phyloP scores from a whole-genome alignment of 2,113 vertebrate genomes.

The Galeopterus variegatus region DNA sequence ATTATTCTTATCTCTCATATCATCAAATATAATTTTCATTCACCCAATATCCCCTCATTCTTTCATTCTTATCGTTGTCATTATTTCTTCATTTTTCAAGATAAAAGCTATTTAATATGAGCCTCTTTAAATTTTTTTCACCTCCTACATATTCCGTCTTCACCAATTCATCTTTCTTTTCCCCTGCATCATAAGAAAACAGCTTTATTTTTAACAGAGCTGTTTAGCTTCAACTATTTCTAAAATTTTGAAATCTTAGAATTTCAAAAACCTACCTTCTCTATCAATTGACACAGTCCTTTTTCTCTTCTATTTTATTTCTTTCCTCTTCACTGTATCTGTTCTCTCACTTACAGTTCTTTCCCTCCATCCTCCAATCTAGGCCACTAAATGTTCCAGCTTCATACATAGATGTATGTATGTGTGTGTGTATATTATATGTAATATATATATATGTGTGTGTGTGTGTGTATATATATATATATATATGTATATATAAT shows the following conservation, averaged over 20 bases:
- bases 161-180: neutral
- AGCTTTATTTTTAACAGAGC: neutral
- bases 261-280: neutral
- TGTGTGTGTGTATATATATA: neutral
- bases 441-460: no score
- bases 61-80: neutral
- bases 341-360: neutral
- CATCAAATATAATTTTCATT: neutral
- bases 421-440: neutral
- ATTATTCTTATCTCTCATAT: neutral
- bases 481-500: neutral
- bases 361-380: neutral
- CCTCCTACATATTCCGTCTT: neutral
- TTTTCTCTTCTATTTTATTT: neutral
- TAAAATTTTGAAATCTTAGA: slow-evolving; percentile 18
- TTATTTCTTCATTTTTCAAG: slow-evolving; percentile 11
- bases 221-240: neutral
- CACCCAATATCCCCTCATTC: neutral
- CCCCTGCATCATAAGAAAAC: neutral
- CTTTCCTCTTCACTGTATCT: neutral
- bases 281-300: neutral
- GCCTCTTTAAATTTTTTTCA: neutral
- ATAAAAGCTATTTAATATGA: neutral
- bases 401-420: neutral
- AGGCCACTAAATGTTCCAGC: neutral